Percentiles rank a stretch among this genome's conserved stretches.
Evolutionary conservation across 2,888 invertebrate species (phyloP).

Genomic region (Galerucella nymphaeae): DNA sequence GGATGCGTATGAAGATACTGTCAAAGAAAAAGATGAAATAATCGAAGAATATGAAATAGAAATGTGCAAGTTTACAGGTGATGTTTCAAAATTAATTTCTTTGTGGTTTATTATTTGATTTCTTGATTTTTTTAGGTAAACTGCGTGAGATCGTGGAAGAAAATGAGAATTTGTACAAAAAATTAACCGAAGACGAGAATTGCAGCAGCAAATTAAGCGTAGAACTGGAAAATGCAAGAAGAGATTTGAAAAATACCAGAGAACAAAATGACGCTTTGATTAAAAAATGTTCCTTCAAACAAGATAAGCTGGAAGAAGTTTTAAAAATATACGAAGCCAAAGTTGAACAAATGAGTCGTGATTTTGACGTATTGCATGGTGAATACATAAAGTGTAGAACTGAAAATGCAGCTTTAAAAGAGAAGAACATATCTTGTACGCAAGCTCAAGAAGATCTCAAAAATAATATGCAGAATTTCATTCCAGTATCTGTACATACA

Average conservation of each 20-base stretch:
- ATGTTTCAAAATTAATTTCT: not conserved
- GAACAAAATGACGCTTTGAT: slow-evolving; percentile 65
- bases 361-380: slow-evolving; percentile 74
- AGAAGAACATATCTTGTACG: slow-evolving; percentile 70
- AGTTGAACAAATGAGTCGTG: slow-evolving; percentile 73
- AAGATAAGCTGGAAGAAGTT: slow-evolving; percentile 79
- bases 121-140: slow-evolving; percentile 58
- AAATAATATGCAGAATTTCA: slow-evolving; percentile 68
- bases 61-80: slow-evolving; percentile 75
- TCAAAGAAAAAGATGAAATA: slow-evolving; percentile 80
- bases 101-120: not conserved
- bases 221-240: slow-evolving; percentile 64
- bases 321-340: slow-evolving; percentile 80
- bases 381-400: slow-evolving; percentile 71
- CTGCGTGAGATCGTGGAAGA: slow-evolving; percentile 77
- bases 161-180: slow-evolving; percentile 73
- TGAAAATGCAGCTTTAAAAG: slow-evolving; percentile 71
- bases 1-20: slow-evolving; percentile 82
- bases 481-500: slow-evolving; percentile 75
- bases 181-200: slow-evolving; percentile 66
- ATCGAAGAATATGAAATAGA: slow-evolving; percentile 78
- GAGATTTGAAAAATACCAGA: slow-evolving; percentile 59
- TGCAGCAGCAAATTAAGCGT: slow-evolving; percentile 64
- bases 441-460: slow-evolving; percentile 68
- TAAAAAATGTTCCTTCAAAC: slow-evolving; percentile 76